Evolutionary conservation across 2,113 vertebrate species (phyloP), one percentile per base, ranked within the genome.

Genomic region (Chrysochloris asiatica): DNA sequence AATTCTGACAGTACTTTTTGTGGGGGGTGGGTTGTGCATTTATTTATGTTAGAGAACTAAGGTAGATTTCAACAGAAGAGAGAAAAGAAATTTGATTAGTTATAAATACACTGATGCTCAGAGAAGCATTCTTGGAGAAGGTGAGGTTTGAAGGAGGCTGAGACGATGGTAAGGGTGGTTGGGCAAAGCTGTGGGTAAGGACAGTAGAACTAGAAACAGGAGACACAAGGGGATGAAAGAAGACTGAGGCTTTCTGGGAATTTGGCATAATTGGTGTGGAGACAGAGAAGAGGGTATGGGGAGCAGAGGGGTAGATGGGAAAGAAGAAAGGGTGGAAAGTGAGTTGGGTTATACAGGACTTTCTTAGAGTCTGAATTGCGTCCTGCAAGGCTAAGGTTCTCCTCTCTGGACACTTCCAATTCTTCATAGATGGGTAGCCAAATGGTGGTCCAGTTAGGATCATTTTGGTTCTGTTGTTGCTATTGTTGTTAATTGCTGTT

Each of bases 1-100:
- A 92, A 88, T 79, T 50, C 72, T 61, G 92, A 93, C 95, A 95
- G 17, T 7, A 45, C 19, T 13, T 95, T 76, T 79, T 41, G 9
- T 45, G 14, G 52, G 14, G 52, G 4, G 52, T 54, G 21, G 50
- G n/a, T n/a, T n/a, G n/a, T n/a, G 36, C 41, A 65, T 59, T 79
- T 77, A 89, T 59, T 73, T 50, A 21, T 77, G 14, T 38, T 88
- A 73, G 78, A 82, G 90, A 85, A 88, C 28, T 67, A 85, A 75
- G n/a, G 82, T 24, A 88, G 78, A 79, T 80, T 71, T 76, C 30
- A 81, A 61, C 21, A 80, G 50, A 45, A 28, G 13, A 41, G 38
- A 80, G 22, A 50, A 47, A 47, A 26, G 22, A 8, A 28, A 91
- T 86, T 59, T 75, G 22, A 73, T 65, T 86, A 76, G 67, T 92